Evolutionary conservation across 2,888 invertebrate genomes (phyloP).

Genomic region (Drosophila colorata): DNA sequence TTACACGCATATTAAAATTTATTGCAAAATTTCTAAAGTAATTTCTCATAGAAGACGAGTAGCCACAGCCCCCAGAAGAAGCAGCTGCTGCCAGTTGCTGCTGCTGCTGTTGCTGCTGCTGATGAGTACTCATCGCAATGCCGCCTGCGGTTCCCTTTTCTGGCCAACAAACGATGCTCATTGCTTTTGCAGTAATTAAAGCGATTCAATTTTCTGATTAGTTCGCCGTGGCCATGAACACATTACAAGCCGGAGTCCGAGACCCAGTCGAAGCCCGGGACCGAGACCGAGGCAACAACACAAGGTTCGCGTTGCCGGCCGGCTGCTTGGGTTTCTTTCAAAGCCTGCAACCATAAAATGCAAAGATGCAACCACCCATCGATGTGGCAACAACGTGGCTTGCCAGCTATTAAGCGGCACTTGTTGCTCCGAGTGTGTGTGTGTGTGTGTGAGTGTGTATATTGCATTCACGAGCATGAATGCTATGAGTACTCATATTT

Average conservation of each 20-base stretch:
- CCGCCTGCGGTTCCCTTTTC: conserved; percentile 32
- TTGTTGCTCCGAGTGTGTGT: conserved; percentile 27
- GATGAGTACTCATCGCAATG: conserved; percentile 55
- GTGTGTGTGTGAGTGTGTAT: conserved; percentile 32
- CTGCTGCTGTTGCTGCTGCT: conserved; percentile 4
- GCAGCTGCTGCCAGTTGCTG: conserved; percentile 32
- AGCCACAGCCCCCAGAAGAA: conserved; percentile 45
- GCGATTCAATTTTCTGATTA: conserved; percentile 85
- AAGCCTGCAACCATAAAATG: conserved; percentile 66
- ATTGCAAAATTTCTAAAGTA: conserved; percentile 76
- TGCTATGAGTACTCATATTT: conserved; percentile 17
- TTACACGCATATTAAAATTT: conserved; percentile 82
- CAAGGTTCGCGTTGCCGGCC: background rate
- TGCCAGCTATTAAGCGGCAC: conserved; percentile 32
- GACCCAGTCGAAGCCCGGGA: background rate
- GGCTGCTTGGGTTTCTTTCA: conserved; percentile 37
- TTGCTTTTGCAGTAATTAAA: conserved; percentile 85
- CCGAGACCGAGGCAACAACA: conserved; percentile 1
- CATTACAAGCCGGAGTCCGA: conserved; percentile 42
- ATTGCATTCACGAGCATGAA: conserved; percentile 46
- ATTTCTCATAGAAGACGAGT: conserved; percentile 78
- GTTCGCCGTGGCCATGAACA: conserved; percentile 81
- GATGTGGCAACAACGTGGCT: conserved; percentile 33
- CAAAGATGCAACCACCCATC: conserved; percentile 60
- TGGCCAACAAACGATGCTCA: conserved; percentile 56